These are phyloP conservation scores for Papilio polyxenes DNA, from an alignment of 1,140 invertebrate species.

Conservation along the genomic window DNA sequence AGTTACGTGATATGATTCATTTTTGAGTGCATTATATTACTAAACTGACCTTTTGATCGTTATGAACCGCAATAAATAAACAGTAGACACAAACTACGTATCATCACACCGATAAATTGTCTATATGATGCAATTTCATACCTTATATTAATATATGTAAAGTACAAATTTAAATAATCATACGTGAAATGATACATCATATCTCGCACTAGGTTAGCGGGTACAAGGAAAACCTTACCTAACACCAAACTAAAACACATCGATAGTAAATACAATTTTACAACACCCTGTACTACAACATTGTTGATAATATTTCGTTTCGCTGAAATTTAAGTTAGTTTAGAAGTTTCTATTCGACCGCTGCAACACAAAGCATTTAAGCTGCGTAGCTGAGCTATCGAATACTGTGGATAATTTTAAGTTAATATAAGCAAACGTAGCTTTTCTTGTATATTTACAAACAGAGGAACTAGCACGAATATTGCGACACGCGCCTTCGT, in stretches of 20 bases:
- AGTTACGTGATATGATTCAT: constrained; percentile 45
- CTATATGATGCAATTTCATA: constrained; percentile 49
- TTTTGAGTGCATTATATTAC: constrained; percentile 43
- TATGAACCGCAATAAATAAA: constrained; percentile 71
- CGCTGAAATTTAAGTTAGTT: constrained; percentile 53
- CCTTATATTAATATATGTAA: constrained; percentile 51
- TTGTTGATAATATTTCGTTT: constrained; percentile 59
- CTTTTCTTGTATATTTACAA: not conserved
- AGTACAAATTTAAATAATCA: constrained; percentile 49
- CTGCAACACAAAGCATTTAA: too few species aligned
- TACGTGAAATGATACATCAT: constrained; percentile 52
- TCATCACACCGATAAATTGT: constrained; percentile 61
- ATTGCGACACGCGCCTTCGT: too few species aligned
- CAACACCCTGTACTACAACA: constrained; percentile 59
- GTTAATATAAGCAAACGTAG: not conserved
- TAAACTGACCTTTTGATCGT: constrained; percentile 48
- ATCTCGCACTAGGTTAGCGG: constrained; percentile 74
- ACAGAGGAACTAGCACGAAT: not conserved
- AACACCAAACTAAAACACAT: not conserved
- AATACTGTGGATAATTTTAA: constrained; percentile 1
- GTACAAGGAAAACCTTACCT: constrained; percentile 58
- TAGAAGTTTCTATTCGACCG: constrained; percentile 50
- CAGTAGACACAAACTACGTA: constrained; percentile 75
- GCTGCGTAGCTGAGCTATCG: too few species aligned
- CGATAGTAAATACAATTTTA: constrained; percentile 56